A percentile compares a stretch with the other conserved stretches of the same genome.
These are phyloP conservation scores for Xanthostigma xanthostigma DNA, from an alignment of 2,888 invertebrate genomes.

Conservation along the genomic window DNA sequence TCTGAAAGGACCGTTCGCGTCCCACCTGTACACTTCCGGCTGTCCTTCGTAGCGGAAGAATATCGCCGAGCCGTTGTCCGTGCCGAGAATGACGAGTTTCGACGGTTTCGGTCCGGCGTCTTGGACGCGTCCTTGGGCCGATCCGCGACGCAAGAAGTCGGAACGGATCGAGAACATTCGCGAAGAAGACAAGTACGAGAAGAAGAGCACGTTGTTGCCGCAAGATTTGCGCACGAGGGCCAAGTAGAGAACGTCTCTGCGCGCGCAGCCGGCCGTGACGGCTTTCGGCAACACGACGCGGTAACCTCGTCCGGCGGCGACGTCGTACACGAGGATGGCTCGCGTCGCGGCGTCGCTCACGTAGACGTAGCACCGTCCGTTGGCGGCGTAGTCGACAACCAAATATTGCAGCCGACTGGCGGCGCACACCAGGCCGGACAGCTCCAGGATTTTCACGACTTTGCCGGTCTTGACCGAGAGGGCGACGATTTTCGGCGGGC, in stretches of 20 bases:
- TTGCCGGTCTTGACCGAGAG: conserved; percentile 42
- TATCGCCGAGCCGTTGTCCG: conserved; percentile 41
- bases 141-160: conserved; percentile 41
- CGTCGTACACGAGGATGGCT: conserved; percentile 51
- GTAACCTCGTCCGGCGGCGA: conserved; percentile 43
- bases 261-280: conserved; percentile 32
- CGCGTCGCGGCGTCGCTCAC: conserved; percentile 55
- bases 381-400: conserved; percentile 46
- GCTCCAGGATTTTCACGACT: conserved; percentile 43
- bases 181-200: conserved; percentile 47
- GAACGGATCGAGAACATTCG: conserved; percentile 49
- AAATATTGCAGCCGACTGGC: conserved; percentile 53
- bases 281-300: conserved; percentile 45
- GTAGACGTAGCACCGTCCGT: conserved; percentile 45
- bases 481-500: conserved; percentile 53
- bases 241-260: conserved; percentile 49
- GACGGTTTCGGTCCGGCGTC: conserved; percentile 41
- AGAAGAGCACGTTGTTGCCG: conserved; percentile 39
- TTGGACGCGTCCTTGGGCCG: conserved; percentile 32
- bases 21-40: conserved; percentile 43
- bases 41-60: conserved; percentile 41
- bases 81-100: conserved; percentile 44
- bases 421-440: conserved; percentile 39
- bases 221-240: conserved; percentile 41
- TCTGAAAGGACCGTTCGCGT: conserved; percentile 30